phyloP scores from a whole-genome alignment of 1,140 invertebrate genomes.

The Bombus huntii region DNA sequence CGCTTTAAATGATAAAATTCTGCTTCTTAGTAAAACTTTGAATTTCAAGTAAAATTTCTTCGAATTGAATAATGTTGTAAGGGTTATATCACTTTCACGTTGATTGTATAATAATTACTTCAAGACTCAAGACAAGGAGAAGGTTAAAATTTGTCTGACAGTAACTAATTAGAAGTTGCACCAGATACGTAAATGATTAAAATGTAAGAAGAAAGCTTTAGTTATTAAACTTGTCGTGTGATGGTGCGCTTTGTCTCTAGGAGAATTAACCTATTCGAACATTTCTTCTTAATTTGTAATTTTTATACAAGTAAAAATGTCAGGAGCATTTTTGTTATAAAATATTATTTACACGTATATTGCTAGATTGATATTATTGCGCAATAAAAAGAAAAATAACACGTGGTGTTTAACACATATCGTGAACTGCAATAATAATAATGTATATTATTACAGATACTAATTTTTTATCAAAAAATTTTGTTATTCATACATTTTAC shows the following conservation, averaged over 20 bases:
- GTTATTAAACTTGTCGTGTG: conserved; percentile 2
- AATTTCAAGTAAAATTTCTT: conserved; percentile 3
- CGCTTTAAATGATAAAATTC: neutral
- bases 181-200: neutral
- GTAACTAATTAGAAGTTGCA: conserved; percentile 15
- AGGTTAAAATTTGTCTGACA: neutral
- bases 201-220: conserved; percentile 1
- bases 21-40: neutral
- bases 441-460: conserved; percentile 65
- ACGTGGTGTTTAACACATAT: neutral
- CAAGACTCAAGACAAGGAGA: neutral
- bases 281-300: neutral
- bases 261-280: neutral
- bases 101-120: conserved; percentile 17
- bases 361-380: neutral
- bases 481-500: conserved; percentile 71
- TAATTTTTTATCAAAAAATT: conserved; percentile 57
- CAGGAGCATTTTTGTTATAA: neutral
- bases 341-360: neutral
- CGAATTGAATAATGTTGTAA: neutral
- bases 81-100: neutral
- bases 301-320: neutral
- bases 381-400: neutral
- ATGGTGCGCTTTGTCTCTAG: neutral
- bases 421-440: neutral